These are phyloP conservation scores for Prunella strophiata DNA, from an alignment of 2,797 vertebrate genomes.

Conservation along the genomic window DNA sequence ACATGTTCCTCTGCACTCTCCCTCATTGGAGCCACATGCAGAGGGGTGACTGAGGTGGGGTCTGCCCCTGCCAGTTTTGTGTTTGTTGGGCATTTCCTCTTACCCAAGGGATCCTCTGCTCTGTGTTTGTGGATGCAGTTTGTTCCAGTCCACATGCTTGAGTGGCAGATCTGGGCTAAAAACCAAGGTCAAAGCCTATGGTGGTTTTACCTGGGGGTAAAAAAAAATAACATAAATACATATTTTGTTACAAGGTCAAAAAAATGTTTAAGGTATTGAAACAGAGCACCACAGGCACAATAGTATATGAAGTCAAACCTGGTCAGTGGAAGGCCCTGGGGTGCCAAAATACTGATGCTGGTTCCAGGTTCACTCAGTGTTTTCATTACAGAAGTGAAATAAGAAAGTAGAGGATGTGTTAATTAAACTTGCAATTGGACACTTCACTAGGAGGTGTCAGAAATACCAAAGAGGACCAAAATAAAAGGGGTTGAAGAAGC, in stretches of 20 bases:
- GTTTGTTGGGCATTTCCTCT: not conserved
- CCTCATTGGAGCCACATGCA: not conserved
- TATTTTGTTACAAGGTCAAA: not conserved
- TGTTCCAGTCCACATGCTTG: not conserved
- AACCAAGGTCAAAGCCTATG: not conserved
- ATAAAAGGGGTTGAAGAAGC: not conserved
- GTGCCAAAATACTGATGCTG: not conserved
- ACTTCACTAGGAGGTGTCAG: not conserved
- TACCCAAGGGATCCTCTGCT: not conserved
- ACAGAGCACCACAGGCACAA: not conserved
- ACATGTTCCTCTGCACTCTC: not conserved
- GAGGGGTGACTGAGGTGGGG: not conserved
- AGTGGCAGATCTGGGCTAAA: not conserved
- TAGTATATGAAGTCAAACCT: not conserved
- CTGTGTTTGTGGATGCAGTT: not conserved
- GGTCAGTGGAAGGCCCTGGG: not conserved
- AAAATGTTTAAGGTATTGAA: not conserved
- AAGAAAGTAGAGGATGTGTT: not conserved
- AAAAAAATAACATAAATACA: not conserved
- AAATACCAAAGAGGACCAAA: not conserved
- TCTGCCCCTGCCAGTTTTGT: not conserved
- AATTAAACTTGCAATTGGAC: slow-evolving; percentile 42
- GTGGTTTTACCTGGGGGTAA: not conserved
- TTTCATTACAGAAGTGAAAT: not conserved
- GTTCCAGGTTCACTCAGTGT: not conserved